phyloP scores from a whole-genome alignment of 2,888 invertebrate species.

The Glyphotaelius pellucidus region DNA sequence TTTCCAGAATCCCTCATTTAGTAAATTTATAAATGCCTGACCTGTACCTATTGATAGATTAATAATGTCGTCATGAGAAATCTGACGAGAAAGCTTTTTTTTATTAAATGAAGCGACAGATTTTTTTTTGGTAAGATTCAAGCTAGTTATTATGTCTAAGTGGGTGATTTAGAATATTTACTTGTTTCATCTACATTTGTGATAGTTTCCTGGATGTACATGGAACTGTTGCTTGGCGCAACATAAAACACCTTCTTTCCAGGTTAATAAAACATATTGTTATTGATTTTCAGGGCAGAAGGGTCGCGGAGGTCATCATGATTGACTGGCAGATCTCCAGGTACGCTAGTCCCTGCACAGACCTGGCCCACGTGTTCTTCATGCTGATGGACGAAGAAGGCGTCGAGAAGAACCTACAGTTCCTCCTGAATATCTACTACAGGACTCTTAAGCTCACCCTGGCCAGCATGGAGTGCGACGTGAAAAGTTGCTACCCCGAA shows the following conservation, averaged over 20 bases:
- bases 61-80: too few relatives aligned
- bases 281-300: conserved; percentile 51
- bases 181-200: not conserved
- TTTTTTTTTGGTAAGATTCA: not conserved
- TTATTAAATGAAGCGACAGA: too few relatives aligned
- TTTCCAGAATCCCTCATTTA: not conserved
- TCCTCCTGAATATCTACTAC: conserved; percentile 49
- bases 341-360: conserved; percentile 54
- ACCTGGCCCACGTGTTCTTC: conserved; percentile 53
- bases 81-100: too few relatives aligned
- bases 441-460: conserved; percentile 29
- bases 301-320: conserved; percentile 12
- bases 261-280: not conserved
- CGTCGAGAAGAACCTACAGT: not conserved
- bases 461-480: conserved; percentile 43
- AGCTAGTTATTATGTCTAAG: not conserved
- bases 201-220: not conserved
- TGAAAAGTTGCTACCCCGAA: conserved; percentile 22
- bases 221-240: not conserved
- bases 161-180: not conserved
- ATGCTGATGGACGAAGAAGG: conserved; percentile 40
- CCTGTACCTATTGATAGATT: too few relatives aligned
- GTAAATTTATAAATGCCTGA: not conserved
- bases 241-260: not conserved
- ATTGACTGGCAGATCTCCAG: conserved; percentile 57